Evolutionary conservation across 2,797 vertebrate genomes (phyloP).

Genomic region (Anisognathus igniventris): DNA sequence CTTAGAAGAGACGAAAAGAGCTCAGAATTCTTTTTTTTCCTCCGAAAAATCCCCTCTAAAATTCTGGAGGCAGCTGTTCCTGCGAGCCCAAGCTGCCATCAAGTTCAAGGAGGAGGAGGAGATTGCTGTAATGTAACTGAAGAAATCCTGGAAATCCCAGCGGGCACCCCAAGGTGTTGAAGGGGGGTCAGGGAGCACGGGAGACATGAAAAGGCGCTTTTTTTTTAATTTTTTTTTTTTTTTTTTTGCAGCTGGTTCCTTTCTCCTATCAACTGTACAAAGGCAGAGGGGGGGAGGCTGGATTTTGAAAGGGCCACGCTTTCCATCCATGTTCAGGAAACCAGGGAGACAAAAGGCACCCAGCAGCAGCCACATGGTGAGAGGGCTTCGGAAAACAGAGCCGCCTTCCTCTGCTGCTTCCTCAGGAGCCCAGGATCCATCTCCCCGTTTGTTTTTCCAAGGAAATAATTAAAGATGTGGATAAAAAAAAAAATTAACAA

Average conservation of each 20-base stretch:
- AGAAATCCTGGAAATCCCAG: slow-evolving; percentile 69
- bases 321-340: slow-evolving; percentile 73
- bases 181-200: slow-evolving; percentile 69
- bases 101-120: slow-evolving; percentile 25
- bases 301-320: slow-evolving; percentile 51
- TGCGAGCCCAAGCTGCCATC: neutral
- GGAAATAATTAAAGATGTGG: slow-evolving; percentile 82
- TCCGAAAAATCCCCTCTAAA: neutral
- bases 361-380: slow-evolving; percentile 59
- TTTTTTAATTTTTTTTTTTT: neutral
- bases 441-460: slow-evolving; percentile 74
- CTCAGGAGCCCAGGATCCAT: slow-evolving; percentile 65
- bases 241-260: slow-evolving; percentile 67
- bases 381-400: slow-evolving; percentile 65
- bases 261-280: slow-evolving; percentile 64
- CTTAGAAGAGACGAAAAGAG: neutral
- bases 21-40: neutral
- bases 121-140: slow-evolving; percentile 51
- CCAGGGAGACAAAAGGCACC: slow-evolving; percentile 72
- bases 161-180: slow-evolving; percentile 71
- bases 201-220: slow-evolving; percentile 68
- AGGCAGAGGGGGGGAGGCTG: neutral
- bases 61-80: neutral
- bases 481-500: slow-evolving; percentile 43
- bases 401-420: slow-evolving; percentile 75